A percentile compares a stretch with the other conserved stretches of the same genome.
phyloP scores from a whole-genome alignment of 2,113 vertebrate species.

The Vulpes vulpes region DNA sequence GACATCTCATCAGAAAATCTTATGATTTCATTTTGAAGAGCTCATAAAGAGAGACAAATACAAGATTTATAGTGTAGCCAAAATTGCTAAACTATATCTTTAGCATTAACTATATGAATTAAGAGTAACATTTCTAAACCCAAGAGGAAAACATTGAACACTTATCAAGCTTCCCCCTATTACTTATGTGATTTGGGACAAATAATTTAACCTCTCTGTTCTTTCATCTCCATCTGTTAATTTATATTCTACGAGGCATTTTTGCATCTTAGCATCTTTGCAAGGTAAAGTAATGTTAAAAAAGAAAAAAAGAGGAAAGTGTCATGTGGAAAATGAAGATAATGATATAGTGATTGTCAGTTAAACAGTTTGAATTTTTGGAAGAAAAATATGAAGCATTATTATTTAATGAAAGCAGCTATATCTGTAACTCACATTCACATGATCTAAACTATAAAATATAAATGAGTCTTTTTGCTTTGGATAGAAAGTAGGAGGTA shows the following conservation, averaged over 20 bases:
- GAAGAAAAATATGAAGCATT: constrained; percentile 12
- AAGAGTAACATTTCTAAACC: not conserved
- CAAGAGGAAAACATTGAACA: not conserved
- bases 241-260: constrained; percentile 30
- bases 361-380: constrained; percentile 35
- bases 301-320: constrained; percentile 5
- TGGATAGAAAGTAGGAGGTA: not conserved
- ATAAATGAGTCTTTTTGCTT: constrained; percentile 46
- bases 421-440: constrained; percentile 6
- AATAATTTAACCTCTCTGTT: constrained; percentile 55
- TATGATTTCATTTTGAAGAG: not conserved
- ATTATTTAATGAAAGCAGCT: constrained; percentile 55
- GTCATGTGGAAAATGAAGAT: constrained; percentile 39
- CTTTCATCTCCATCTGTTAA: constrained; percentile 6
- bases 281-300: constrained; percentile 54
- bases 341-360: constrained; percentile 25
- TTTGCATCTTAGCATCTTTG: constrained; percentile 24
- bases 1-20: not conserved
- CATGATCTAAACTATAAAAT: not conserved
- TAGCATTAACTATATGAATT: not conserved
- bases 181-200: constrained; percentile 21
- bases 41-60: not conserved
- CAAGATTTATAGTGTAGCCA: not conserved
- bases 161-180: not conserved
- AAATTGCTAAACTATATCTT: not conserved